Evolutionary conservation across 2,113 vertebrate species (phyloP), one percentile per base, ranked within the genome.

Genomic region (Corythornis cristatus): DNA sequence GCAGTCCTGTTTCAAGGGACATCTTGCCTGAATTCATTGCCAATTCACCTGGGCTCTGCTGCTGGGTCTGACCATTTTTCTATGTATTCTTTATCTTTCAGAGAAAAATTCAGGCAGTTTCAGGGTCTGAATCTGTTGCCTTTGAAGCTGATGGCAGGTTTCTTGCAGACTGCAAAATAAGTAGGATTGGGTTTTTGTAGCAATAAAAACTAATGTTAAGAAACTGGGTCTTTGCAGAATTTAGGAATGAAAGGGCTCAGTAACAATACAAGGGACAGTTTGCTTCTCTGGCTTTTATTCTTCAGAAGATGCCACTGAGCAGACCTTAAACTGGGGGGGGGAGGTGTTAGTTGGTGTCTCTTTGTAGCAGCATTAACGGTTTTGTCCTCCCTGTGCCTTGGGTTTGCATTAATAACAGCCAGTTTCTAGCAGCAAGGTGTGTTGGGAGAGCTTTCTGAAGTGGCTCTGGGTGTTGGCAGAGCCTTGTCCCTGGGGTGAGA

Each of bases 401-500:
- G 65, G 79, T 78, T 56, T 92, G 76, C 26, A 8, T 96, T 80
- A 46, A 26, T 54, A 64, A 45, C 61, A 81, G 75, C 31, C 56
- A 37, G 46, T 51, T 87, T 73, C 68, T 66, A 5, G 33, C 51
- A 80, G 87, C 68, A 73, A 90, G 83, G 83, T 95, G 88, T 56
- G 74, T 53, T 54, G 77, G 66, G 74, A 93, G 90, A 86, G 76
- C 28, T 86, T 79, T 68, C 77, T 93, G 81, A 91, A 90, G 90
- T 53, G 57, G 86, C 64, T 86, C 64, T 54, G 77, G 78, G 77
- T 86, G 68, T 81, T 93, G 94, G 83, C 89, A 91, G 83, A 93
- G 51, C 50, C 60, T 81, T 86, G 77, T 94, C 80, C 88, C 73
- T 94, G 67, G 86, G 67, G 81, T 94, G 58, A 90, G 83, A 89